Percentiles rank a stretch among this genome's conserved stretches.
Evolutionary conservation across 2,113 vertebrate species (phyloP).

Genomic region (human): GRCh38 chr11:103059501-103060000

Average conservation of each 20-base stretch:
- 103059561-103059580: slow-evolving; percentile 31
- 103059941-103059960: slow-evolving; percentile 7
- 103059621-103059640: neutral
- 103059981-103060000: neutral
- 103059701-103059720: neutral
- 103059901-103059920: slow-evolving; percentile 32
- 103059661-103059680: neutral
- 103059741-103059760: neutral
- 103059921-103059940: slow-evolving; percentile 68
- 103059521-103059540: slow-evolving; percentile 22
- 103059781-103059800: neutral
- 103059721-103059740: neutral
- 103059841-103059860: neutral
- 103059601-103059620: neutral
- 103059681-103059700: neutral
- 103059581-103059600: slow-evolving; percentile 42
- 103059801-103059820: neutral
- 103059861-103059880: slow-evolving; percentile 55
- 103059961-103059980: neutral
- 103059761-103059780: neutral
- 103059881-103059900: neutral
- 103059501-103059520: slow-evolving; percentile 33
- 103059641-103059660: neutral
- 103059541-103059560: neutral
- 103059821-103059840: neutral